phyloP scores from a whole-genome alignment of 2,797 vertebrate genomes.

The Lithobates pipiens region DNA sequence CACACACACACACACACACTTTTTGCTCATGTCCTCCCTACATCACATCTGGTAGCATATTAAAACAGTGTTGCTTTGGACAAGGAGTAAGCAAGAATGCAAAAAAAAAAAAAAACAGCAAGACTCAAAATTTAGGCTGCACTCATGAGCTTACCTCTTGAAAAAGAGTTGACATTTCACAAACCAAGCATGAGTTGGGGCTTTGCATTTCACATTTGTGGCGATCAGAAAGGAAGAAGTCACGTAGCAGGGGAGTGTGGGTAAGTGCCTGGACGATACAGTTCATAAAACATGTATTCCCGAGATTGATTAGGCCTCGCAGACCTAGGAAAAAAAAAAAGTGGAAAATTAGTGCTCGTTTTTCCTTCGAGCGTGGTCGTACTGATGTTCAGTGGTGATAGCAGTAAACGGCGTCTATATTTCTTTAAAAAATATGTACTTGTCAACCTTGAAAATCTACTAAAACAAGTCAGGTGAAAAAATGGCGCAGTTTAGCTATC shows the following conservation, averaged over 20 bases:
- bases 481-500: no score
- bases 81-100: no score
- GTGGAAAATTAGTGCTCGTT: neutral
- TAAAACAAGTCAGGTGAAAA: no score
- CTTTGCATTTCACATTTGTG: constrained; percentile 99
- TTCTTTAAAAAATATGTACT: no score
- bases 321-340: constrained; percentile 80
- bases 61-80: no score
- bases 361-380: neutral
- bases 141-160: constrained; percentile 87
- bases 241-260: constrained; percentile 95
- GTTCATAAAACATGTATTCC: constrained; percentile 99
- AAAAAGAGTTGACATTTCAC: constrained; percentile 97
- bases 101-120: no score
- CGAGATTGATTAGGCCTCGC: constrained; percentile 96
- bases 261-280: constrained; percentile 98
- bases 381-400: neutral
- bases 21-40: no score
- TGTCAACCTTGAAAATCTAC: no score
- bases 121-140: neutral
- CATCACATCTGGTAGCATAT: no score
- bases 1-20: no score
- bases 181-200: constrained; percentile 95
- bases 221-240: constrained; percentile 97
- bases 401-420: no score